Base-by-base conservation (phyloP, 2,797 vertebrate genomes). In the Neomorphus geoffroyi region DNA sequence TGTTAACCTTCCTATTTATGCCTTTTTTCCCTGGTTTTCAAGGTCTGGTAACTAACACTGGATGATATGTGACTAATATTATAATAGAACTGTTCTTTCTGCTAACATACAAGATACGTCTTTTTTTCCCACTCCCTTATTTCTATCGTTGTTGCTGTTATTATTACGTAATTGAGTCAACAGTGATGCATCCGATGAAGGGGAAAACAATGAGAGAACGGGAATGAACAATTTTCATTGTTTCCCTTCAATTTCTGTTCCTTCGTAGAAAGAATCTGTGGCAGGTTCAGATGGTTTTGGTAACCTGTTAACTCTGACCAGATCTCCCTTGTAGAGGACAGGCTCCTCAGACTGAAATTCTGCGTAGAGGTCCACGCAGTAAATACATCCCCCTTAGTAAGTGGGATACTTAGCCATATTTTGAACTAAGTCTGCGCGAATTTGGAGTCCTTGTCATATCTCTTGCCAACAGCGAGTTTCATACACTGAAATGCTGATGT, bases 31-130 rank as follows among this genome's bases (percentile, higher is more conserved):
- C 90, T 46, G 85, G 92, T 94, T 97, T 98, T 98, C 97, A 98
- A 98, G 97, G 97, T 97, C 97, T 97, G 81, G 96, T 98, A 98
- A 98, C 98, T 98, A 98, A 97, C 96, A 96, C 95, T 90, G 83
- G 97, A 96, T 97, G 32, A 80, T 95, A 96, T 78, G 30, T 94
- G 79, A 88, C 96, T 97, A 84, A 90, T 90, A 80, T 98, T 97
- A 48, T 41, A 64, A 73, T 18, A 56, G 28, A 81, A 80, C 13
- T 39, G 4, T 30, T 46, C 1, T 11, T 73, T 87, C 69, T 91
- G 10, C 39, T 81, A 86, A 80, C 35, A 46, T 30, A 50, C 24
- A 61, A 53, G 11, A 32, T n/a, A 35, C 3, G 2, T 43, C 15
- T 26, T 35, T 73, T 94, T 54, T 1, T 2, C 5, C 21, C 37